Conservation (phyloP, 2,113 vertebrate genomes). For the Dermatemys mawii region DNA sequence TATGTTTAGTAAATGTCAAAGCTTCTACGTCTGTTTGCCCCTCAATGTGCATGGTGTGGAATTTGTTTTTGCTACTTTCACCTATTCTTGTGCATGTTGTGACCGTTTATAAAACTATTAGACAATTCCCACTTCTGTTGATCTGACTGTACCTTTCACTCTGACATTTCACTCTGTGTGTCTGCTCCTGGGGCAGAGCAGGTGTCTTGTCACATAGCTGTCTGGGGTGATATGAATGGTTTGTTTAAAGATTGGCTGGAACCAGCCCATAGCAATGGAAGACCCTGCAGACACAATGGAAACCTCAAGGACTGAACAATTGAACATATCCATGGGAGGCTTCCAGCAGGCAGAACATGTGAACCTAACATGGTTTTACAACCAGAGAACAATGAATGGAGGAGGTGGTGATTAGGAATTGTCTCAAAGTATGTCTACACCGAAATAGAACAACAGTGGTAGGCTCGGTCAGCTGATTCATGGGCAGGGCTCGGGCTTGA, state of each 20-base stretch:
- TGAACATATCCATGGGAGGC: no score
- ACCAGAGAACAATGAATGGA: not conserved
- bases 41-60: not conserved
- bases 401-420: not conserved
- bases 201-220: not conserved
- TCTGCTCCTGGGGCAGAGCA: not conserved
- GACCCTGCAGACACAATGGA: not conserved
- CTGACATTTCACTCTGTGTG: no score
- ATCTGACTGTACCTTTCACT: not conserved
- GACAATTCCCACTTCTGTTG: no score
- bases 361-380: not conserved
- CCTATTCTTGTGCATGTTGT: not conserved
- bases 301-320: not conserved
- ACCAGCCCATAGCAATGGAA: not conserved
- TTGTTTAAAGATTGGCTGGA: not conserved
- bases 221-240: not conserved
- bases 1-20: no score
- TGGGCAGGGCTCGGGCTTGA: not conserved
- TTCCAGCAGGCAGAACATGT: not conserved
- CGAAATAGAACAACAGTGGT: not conserved
- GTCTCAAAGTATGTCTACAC: not conserved
- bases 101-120: not conserved
- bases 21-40: not conserved
- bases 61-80: not conserved
- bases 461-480: not conserved